phyloP scores from a whole-genome alignment of 2,888 invertebrate species.

The Aricia artaxerxes region DNA sequence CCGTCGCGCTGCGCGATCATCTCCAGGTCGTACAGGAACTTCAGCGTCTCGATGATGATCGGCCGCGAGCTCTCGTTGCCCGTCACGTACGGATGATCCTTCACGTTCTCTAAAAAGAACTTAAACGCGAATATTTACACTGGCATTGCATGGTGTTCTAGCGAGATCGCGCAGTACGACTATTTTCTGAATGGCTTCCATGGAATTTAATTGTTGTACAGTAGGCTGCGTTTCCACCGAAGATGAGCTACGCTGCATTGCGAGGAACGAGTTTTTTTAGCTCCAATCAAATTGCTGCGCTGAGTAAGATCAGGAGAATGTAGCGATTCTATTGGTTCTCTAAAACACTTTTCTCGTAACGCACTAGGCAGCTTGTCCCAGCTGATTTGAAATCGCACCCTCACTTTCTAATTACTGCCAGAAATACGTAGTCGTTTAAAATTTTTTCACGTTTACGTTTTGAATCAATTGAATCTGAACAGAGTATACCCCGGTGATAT shows the following conservation, averaged over 20 bases:
- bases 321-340: not conserved
- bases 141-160: not conserved
- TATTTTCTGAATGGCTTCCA: not conserved
- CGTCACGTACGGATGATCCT: slow-evolving; percentile 92
- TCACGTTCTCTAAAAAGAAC: slow-evolving; percentile 94
- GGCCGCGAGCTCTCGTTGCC: slow-evolving; percentile 92
- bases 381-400: too few relatives aligned
- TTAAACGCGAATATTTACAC: slow-evolving; percentile 57
- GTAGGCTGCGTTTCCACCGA: too few relatives aligned
- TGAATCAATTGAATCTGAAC: not conserved
- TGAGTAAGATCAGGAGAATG: not conserved
- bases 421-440: too few relatives aligned
- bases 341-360: not conserved
- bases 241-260: not conserved
- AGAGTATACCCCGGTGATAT: not conserved
- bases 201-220: not conserved
- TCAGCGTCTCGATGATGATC: slow-evolving; percentile 93
- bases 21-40: slow-evolving; percentile 95
- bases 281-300: not conserved
- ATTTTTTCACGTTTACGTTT: too few relatives aligned
- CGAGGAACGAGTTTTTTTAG: too few relatives aligned
- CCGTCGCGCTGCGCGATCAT: slow-evolving; percentile 89
- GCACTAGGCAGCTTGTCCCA: not conserved
- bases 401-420: too few relatives aligned
- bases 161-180: not conserved